Evolutionary conservation across 2,888 invertebrate genomes (phyloP).

Genomic region (Xestia xanthographa): DNA sequence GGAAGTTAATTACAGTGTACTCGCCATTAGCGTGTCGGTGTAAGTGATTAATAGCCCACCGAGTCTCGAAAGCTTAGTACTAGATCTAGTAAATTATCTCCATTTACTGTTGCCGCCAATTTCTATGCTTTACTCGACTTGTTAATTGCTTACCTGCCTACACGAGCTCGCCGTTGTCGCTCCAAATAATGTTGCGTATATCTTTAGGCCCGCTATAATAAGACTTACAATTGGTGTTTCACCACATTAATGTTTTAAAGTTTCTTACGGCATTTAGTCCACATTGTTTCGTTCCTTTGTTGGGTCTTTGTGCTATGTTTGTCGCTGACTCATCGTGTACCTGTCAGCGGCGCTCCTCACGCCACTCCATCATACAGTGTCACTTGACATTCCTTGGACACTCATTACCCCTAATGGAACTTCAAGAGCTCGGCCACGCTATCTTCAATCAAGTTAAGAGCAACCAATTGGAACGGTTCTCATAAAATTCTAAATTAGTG

Average conservation of each 20-base stretch:
- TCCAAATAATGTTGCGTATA: constrained; percentile 55
- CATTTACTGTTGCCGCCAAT: constrained; percentile 75
- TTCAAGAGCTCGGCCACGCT: constrained; percentile 78
- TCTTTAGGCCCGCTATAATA: constrained; percentile 47
- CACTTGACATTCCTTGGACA: constrained; percentile 82
- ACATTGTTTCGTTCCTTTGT: constrained; percentile 70
- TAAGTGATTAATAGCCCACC: constrained; percentile 81
- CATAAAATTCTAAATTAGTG: constrained; percentile 72
- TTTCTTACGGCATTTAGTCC: constrained; percentile 47
- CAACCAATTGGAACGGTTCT: constrained; percentile 71
- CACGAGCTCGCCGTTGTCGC: constrained; percentile 66
- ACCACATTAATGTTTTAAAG: constrained; percentile 41
- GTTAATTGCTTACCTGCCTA: constrained; percentile 72
- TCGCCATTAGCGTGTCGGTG: constrained; percentile 79
- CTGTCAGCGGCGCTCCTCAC: constrained; percentile 84
- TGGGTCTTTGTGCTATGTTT: constrained; percentile 73
- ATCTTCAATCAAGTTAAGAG: constrained; percentile 79
- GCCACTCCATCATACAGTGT: constrained; percentile 84
- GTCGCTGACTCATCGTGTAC: constrained; percentile 85
- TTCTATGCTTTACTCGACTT: constrained; percentile 72
- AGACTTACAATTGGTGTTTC: constrained; percentile 49
- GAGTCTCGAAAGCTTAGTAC: constrained; percentile 75
- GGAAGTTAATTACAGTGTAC: constrained; percentile 79
- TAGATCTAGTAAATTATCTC: constrained; percentile 77
- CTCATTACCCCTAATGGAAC: constrained; percentile 86